Conservation (phyloP, 2,797 vertebrate species). For the Anas bernieri region DNA sequence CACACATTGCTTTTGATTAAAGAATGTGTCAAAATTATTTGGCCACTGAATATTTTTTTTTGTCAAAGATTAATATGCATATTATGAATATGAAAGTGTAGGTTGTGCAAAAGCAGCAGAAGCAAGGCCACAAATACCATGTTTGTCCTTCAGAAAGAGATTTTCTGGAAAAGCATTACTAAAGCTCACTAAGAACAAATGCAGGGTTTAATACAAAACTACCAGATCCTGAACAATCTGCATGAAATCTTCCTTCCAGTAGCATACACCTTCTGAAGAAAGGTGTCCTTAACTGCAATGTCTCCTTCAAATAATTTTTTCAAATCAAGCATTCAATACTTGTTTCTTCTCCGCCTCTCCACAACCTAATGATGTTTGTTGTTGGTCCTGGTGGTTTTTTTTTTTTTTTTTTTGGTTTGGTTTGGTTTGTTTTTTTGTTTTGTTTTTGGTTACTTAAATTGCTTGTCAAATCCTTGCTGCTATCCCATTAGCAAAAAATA, state of each 20-base stretch:
- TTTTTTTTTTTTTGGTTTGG: too few species aligned
- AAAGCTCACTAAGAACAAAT: conserved; percentile 2
- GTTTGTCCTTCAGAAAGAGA: neutral
- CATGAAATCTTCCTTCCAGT: neutral
- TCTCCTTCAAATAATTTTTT: neutral
- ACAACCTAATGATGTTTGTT: neutral
- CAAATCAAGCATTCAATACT: neutral
- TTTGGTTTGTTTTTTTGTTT: neutral
- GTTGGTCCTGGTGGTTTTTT: neutral
- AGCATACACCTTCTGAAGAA: neutral
- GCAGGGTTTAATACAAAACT: neutral
- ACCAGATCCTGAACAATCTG: neutral
- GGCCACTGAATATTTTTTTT: neutral
- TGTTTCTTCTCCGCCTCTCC: neutral
- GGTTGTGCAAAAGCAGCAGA: neutral
- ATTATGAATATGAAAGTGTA: neutral
- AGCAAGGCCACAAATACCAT: neutral
- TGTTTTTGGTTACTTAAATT: neutral
- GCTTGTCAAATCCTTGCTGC: neutral
- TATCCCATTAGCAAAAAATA: neutral
- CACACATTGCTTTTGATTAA: neutral
- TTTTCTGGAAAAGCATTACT: neutral
- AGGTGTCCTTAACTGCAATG: neutral
- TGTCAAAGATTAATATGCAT: neutral
- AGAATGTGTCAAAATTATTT: conserved; percentile 8